Evolutionary conservation across 2,888 invertebrate species (phyloP).

Genomic region (Acrobasis repandana): DNA sequence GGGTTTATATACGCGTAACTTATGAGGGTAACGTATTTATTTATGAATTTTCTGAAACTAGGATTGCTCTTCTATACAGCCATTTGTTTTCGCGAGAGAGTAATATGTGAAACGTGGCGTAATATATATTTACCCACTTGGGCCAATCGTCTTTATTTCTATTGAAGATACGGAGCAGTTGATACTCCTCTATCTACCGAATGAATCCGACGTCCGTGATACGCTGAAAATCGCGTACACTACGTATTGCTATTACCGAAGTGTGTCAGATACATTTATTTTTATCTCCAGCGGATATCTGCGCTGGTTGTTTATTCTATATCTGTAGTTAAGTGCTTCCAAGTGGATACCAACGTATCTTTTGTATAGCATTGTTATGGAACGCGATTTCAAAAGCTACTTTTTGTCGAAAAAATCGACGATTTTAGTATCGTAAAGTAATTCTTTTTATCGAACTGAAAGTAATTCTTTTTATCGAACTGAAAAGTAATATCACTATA

Average conservation of each 20-base stretch:
- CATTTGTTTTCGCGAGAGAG: too few species aligned
- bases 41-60: too few species aligned
- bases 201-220: slow-evolving; percentile 27
- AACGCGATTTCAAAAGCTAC: too few species aligned
- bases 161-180: not conserved
- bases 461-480: too few species aligned
- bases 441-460: too few species aligned
- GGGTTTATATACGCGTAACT: too few species aligned
- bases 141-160: not conserved
- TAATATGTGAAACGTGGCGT: too few species aligned
- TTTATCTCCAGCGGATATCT: slow-evolving; percentile 17
- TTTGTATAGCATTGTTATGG: slow-evolving; percentile 3
- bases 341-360: not conserved
- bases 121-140: not conserved
- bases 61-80: too few species aligned
- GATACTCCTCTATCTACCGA: slow-evolving; percentile 26
- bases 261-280: slow-evolving; percentile 24
- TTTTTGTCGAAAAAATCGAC: too few species aligned
- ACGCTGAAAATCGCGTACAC: slow-evolving; percentile 14
- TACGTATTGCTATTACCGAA: slow-evolving; percentile 21
- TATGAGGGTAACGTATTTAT: too few species aligned
- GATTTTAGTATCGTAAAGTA: too few species aligned
- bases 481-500: too few species aligned
- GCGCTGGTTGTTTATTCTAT: slow-evolving; percentile 15
- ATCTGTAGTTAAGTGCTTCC: slow-evolving; percentile 17